A percentile compares a stretch with the other conserved stretches of the same genome.
Evolutionary conservation across 2,888 invertebrate genomes (phyloP).

Genomic region (Ophion costatus): DNA sequence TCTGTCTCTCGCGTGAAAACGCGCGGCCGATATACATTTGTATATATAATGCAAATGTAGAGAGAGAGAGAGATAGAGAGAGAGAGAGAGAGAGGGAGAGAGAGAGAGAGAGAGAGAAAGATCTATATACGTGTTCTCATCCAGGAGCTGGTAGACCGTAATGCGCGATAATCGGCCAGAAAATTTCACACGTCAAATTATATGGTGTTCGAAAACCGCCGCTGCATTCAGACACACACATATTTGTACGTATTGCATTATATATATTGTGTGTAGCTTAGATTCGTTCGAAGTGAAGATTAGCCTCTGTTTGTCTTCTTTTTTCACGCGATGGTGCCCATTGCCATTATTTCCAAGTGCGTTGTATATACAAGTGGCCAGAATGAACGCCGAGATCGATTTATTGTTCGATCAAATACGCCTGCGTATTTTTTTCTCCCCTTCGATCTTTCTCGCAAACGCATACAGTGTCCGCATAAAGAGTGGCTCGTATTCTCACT

Average conservation of each 20-base stretch:
- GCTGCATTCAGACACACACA: constrained; percentile 25
- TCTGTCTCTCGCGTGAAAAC: constrained; percentile 34
- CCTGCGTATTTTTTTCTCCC: constrained; percentile 43
- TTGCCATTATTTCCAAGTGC: neutral
- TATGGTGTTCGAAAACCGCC: constrained; percentile 52
- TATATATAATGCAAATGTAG: constrained; percentile 24
- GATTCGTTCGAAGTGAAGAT: constrained; percentile 18
- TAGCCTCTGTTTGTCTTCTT: constrained; percentile 19
- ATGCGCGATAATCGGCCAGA: constrained; percentile 71
- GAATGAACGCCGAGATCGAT: constrained; percentile 38
- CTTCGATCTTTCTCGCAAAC: constrained; percentile 16
- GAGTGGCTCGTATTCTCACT: neutral
- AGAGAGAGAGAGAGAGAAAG: neutral
- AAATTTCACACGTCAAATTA: constrained; percentile 70
- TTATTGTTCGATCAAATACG: constrained; percentile 55
- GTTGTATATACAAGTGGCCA: neutral
- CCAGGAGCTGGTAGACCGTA: constrained; percentile 70
- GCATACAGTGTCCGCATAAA: neutral
- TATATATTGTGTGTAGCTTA: neutral
- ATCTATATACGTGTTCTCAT: constrained; percentile 58
- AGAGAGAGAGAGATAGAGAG: neutral
- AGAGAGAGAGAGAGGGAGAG: neutral
- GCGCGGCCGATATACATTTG: neutral
- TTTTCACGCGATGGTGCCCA: neutral
- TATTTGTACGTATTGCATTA: constrained; percentile 11